Conservation (phyloP, 2,888 invertebrate genomes). For the Rhagonycha fulva region DNA sequence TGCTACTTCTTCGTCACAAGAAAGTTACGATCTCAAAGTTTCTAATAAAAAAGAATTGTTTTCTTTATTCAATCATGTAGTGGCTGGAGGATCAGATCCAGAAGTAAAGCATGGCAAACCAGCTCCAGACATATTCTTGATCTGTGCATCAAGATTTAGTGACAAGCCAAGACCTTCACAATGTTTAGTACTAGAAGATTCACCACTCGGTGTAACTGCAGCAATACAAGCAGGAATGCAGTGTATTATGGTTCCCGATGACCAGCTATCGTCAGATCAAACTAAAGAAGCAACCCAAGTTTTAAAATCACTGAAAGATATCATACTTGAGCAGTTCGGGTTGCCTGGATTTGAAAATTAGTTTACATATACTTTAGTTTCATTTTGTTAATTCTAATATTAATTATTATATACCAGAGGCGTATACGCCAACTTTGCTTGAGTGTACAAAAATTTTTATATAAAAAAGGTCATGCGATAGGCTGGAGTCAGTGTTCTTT, state of each 20-base stretch:
- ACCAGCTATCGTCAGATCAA: conserved; percentile 54
- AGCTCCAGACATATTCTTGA: conserved; percentile 83
- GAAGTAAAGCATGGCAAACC: conserved; percentile 89
- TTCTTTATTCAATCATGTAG: conserved; percentile 72
- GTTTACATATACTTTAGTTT: neutral
- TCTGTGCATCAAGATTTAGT: conserved; percentile 74
- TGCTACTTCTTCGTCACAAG: conserved; percentile 81
- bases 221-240: conserved; percentile 84
- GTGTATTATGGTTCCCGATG: conserved; percentile 81
- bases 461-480: no score
- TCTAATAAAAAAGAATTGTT: conserved; percentile 68
- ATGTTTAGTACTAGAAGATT: conserved; percentile 90
- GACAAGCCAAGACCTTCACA: conserved; percentile 66
- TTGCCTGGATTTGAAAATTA: conserved; percentile 66
- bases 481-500: no score
- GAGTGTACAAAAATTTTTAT: no score
- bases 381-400: no score
- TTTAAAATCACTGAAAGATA: conserved; percentile 73
- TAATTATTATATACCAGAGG: no score
- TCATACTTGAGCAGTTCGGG: conserved; percentile 83
- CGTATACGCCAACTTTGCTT: no score
- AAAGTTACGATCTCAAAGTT: conserved; percentile 74
- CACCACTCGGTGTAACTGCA: conserved; percentile 84
- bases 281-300: conserved; percentile 68
- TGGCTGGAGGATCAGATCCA: conserved; percentile 81